Evolutionary conservation across 2,888 invertebrate genomes (phyloP), one percentile per base, ranked within the genome.

Genomic region (Embidobia sp.): DNA sequence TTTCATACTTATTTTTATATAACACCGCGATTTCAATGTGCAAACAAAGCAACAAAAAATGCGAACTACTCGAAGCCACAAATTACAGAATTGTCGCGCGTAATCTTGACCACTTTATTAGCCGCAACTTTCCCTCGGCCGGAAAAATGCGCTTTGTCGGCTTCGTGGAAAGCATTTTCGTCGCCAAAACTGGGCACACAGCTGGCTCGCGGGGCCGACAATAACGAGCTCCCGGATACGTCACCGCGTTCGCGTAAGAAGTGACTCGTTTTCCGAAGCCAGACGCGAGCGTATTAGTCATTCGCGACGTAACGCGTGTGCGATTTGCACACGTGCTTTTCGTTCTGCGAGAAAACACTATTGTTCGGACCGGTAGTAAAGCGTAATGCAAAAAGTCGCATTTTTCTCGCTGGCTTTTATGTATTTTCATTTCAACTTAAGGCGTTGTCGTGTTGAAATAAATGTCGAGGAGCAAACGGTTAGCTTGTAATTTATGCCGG

Each of bases 191-290:
- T 31, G 19, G 59, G 19, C 57, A 18, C 4, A 59, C 57, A 59
- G 44, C 57, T 59, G 57, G 57, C 13, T 37, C 31, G 8, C 26
- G 10, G 53, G 0, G 26, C n/a, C n/a, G 15, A 51, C 40, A 48
- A 33, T 53, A 66, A 66, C 42, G 51, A 66, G 67, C 57, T 46
- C 53, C 18, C 46, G 57, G 48, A 57, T 57, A 67, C 67, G 67
- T 67, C 67, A 67, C 57, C n/a, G n/a, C 35, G 13, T 18, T 63
- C 49, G 49, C 63, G 63, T 51, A 64, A 64, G 42, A 64, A 64
- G 31, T 53, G 33, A 53, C 44, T 64, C 53, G 51, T 64, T 64
- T 64, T 53, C 31, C 42, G 31, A 64, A 53, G 53, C 33, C 51
- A 64, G 42, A 53, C 64, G 18, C 31, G n/a, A 31, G 7, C 27